Conservation (phyloP, 2,113 vertebrate species). For the Malurus melanocephalus region DNA sequence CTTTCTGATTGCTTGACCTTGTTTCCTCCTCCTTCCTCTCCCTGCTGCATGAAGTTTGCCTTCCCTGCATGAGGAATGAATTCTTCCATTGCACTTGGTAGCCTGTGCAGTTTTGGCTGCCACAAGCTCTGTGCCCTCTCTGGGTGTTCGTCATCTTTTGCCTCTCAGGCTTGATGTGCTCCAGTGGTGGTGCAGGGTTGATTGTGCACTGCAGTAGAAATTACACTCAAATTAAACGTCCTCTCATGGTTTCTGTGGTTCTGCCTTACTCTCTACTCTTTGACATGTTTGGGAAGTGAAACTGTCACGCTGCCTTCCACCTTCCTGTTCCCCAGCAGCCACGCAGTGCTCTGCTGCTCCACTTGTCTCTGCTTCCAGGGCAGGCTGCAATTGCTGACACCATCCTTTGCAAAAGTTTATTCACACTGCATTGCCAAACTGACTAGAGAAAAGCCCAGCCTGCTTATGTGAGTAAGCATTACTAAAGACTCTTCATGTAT, state of each 20-base stretch:
- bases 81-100: accelerated
- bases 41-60: background rate
- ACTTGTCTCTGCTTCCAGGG: background rate
- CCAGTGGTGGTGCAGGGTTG: accelerated
- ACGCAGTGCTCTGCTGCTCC: background rate
- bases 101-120: background rate
- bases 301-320: background rate
- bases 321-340: background rate
- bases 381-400: background rate
- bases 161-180: background rate
- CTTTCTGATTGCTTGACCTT: background rate
- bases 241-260: background rate
- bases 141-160: background rate
- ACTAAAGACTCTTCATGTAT: background rate
- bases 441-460: background rate
- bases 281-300: background rate
- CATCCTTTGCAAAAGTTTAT: background rate
- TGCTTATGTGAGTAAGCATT: slow-evolving; percentile 10
- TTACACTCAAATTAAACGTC: background rate
- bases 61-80: background rate
- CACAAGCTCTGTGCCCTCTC: background rate
- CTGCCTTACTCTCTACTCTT: background rate
- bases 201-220: background rate
- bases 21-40: background rate
- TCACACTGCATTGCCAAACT: background rate